Conservation (phyloP, 2,113 vertebrate genomes). For the Psittacula cyanocephala region DNA sequence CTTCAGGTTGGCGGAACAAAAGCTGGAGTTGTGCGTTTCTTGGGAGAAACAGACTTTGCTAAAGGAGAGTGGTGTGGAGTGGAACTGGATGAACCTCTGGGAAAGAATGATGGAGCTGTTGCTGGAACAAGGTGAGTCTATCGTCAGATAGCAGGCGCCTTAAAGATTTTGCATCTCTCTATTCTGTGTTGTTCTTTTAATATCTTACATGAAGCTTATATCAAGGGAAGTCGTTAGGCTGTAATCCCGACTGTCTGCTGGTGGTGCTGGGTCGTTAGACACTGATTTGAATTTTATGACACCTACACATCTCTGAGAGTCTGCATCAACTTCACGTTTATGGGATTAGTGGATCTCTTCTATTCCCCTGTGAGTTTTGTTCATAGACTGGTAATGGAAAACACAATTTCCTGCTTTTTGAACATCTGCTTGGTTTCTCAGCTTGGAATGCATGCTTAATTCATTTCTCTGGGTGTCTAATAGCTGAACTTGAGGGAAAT, state of each 20-base stretch:
- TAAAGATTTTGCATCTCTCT: neutral
- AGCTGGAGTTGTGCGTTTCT: slow-evolving; percentile 94
- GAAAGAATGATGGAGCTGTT: slow-evolving; percentile 97
- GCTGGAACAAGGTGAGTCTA: slow-evolving; percentile 90
- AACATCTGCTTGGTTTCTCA: neutral
- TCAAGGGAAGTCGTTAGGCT: neutral
- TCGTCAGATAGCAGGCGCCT: neutral
- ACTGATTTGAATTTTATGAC: neutral
- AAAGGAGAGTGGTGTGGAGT: slow-evolving; percentile 99
- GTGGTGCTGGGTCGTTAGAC: neutral
- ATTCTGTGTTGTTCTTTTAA: neutral
- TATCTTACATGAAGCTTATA: neutral
- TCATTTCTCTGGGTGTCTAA: neutral
- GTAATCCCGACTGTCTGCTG: neutral
- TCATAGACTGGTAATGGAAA: slow-evolving; percentile 11
- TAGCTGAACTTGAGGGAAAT: neutral
- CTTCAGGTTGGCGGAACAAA: slow-evolving; percentile 93
- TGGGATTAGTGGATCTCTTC: neutral
- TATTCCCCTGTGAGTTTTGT: neutral
- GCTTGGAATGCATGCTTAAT: neutral
- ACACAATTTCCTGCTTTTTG: neutral
- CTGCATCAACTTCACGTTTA: neutral
- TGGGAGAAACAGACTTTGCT: slow-evolving; percentile 97
- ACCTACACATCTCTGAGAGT: neutral
- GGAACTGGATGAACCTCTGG: slow-evolving; percentile 94